phyloP scores from a whole-genome alignment of 2,797 vertebrate genomes.

The Danio tinwini region DNA sequence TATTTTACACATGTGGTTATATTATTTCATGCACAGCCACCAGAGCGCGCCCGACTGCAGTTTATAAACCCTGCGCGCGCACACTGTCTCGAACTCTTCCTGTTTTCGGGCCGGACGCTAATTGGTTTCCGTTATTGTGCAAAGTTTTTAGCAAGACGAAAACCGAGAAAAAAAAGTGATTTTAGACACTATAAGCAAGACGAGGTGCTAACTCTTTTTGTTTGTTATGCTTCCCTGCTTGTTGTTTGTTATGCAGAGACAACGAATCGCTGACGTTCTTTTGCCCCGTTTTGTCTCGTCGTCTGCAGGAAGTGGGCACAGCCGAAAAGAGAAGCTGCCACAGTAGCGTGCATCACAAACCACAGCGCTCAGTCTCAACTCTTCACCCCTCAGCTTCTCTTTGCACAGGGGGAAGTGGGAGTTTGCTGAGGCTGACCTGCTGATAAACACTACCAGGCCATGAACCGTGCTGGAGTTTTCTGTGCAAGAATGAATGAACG shows the following conservation, averaged over 20 bases:
- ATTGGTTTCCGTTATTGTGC: neutral
- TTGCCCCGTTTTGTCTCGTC: slow-evolving; percentile 47
- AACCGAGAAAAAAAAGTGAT: neutral
- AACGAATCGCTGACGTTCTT: slow-evolving; percentile 17
- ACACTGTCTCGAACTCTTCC: neutral
- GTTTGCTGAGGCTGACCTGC: slow-evolving; percentile 30
- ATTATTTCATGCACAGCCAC: neutral
- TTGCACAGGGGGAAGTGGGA: slow-evolving; percentile 63
- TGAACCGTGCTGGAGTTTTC: slow-evolving; percentile 6
- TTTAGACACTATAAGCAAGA: slow-evolving; percentile 3
- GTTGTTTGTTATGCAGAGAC: slow-evolving; percentile 43
- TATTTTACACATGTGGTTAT: too few species aligned
- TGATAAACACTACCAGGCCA: slow-evolving; percentile 27
- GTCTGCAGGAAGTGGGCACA: slow-evolving; percentile 75
- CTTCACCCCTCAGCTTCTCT: slow-evolving; percentile 71
- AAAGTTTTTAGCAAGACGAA: neutral
- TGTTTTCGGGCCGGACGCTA: neutral
- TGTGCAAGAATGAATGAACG: neutral
- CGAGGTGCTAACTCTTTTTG: slow-evolving; percentile 2
- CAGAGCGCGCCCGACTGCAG: slow-evolving; percentile 3
- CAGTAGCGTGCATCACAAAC: slow-evolving; percentile 70
- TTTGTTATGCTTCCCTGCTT: too few species aligned
- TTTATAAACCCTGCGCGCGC: neutral
- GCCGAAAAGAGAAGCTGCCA: slow-evolving; percentile 71
- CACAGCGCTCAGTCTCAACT: slow-evolving; percentile 76